A percentile compares a stretch with the other conserved stretches of the same genome.
These are phyloP conservation scores for Acanthurus tractus DNA, from an alignment of 2,797 vertebrate genomes.

Conservation along the genomic window DNA sequence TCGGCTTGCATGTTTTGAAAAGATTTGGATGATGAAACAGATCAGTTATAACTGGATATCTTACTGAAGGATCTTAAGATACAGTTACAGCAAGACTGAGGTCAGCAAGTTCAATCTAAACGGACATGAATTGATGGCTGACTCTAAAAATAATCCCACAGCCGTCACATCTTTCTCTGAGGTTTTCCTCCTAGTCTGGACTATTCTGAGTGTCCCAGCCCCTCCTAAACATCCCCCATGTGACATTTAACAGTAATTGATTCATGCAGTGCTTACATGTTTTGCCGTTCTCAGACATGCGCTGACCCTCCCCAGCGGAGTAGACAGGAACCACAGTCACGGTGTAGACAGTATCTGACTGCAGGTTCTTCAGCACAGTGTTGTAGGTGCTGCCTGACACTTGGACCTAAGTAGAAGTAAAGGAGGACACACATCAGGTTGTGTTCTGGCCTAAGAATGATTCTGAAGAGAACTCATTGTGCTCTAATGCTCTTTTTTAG, in stretches of 20 bases:
- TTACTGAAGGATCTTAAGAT: slow-evolving; percentile 39
- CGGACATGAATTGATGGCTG: slow-evolving; percentile 57
- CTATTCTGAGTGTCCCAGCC: slow-evolving; percentile 19
- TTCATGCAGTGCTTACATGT: slow-evolving; percentile 89
- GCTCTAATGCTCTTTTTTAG: neutral
- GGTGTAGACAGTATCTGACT: slow-evolving; percentile 92
- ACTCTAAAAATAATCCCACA: slow-evolving; percentile 27
- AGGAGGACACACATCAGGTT: slow-evolving; percentile 21
- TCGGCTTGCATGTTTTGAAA: slow-evolving; percentile 28
- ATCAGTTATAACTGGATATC: slow-evolving; percentile 34
- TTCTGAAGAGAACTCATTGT: neutral
- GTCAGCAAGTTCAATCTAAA: slow-evolving; percentile 66
- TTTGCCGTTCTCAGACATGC: slow-evolving; percentile 92
- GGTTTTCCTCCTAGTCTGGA: slow-evolving; percentile 4
- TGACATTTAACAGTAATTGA: neutral
- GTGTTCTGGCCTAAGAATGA: neutral
- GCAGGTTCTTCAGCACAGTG: slow-evolving; percentile 91
- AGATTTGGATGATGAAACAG: slow-evolving; percentile 39
- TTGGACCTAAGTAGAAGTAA: slow-evolving; percentile 82
- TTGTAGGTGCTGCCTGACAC: slow-evolving; percentile 92
- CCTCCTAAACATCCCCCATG: neutral
- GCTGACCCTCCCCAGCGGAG: slow-evolving; percentile 91
- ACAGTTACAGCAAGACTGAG: slow-evolving; percentile 24
- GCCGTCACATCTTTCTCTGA: slow-evolving; percentile 32
- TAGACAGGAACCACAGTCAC: slow-evolving; percentile 93